Conservation (phyloP, 2,797 vertebrate genomes). For the Podarcis siculus region DNA sequence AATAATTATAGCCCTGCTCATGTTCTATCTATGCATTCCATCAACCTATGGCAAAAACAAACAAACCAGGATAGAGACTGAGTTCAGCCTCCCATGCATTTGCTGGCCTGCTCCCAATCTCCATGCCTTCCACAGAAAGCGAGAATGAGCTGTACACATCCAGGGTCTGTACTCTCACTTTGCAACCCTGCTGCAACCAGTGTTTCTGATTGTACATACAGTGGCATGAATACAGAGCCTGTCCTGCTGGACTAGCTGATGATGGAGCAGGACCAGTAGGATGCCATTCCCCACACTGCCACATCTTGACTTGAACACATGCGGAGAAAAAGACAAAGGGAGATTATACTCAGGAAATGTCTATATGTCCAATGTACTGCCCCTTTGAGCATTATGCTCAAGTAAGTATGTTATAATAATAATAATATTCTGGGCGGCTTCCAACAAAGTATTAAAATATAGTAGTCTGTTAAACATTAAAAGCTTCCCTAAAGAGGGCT, state of each 20-base stretch:
- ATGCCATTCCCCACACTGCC: neutral
- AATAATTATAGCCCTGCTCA: too few relatives aligned
- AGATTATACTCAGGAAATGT: neutral
- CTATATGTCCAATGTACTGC: neutral
- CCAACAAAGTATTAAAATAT: too few relatives aligned
- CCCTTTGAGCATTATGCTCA: neutral
- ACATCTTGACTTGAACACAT: neutral
- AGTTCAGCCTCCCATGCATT: neutral
- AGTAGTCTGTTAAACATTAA: too few relatives aligned
- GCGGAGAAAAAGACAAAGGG: neutral
- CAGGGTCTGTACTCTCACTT: neutral
- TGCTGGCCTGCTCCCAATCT: neutral
- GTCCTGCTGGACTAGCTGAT: too few relatives aligned
- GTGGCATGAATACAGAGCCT: neutral
- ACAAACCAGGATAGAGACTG: neutral
- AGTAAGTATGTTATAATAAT: neutral
- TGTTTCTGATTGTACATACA: neutral
- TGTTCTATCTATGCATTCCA: neutral
- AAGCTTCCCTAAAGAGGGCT: too few relatives aligned
- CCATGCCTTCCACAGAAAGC: neutral
- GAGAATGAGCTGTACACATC: neutral
- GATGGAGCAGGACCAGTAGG: neutral
- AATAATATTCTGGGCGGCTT: too few relatives aligned
- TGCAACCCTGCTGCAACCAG: neutral
- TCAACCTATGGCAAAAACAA: neutral